A percentile compares a stretch with the other conserved stretches of the same genome.
These are phyloP conservation scores for Micropterix aruncella DNA, from an alignment of 2,888 invertebrate genomes.

Conservation along the genomic window DNA sequence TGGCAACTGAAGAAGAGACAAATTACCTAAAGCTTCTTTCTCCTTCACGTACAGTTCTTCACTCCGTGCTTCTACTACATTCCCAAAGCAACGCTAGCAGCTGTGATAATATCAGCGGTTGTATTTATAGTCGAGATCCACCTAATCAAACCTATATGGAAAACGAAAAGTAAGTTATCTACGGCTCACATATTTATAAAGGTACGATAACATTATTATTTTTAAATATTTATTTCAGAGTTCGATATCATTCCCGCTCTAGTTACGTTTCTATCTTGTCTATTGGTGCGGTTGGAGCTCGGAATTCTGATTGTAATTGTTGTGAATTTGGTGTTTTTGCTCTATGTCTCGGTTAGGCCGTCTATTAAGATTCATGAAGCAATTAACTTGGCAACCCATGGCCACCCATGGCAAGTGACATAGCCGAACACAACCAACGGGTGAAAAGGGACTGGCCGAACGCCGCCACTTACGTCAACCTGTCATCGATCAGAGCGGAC, in stretches of 20 bases:
- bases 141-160: slow-evolving; percentile 68
- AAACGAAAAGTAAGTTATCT: slow-evolving; percentile 64
- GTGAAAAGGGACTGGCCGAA: no score
- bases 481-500: no score
- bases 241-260: slow-evolving; percentile 73
- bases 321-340: slow-evolving; percentile 64
- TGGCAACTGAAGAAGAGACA: no score
- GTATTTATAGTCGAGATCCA: slow-evolving; percentile 74
- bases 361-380: no score
- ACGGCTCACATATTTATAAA: no score
- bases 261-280: slow-evolving; percentile 66
- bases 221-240: slow-evolving; percentile 53
- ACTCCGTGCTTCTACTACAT: slow-evolving; percentile 75
- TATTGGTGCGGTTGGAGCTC: slow-evolving; percentile 70
- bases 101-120: slow-evolving; percentile 76
- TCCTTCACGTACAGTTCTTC: slow-evolving; percentile 62
- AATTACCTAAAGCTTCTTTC: no score
- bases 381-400: no score
- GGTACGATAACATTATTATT: no score
- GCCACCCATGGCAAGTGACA: no score
- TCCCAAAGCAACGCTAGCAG: slow-evolving; percentile 64
- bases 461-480: no score
- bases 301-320: slow-evolving; percentile 77
- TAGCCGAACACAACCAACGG: no score
- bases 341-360: slow-evolving; percentile 74